Conservation (phyloP, 2,113 vertebrate species). For the Campylorhamphus procurvoides region DNA sequence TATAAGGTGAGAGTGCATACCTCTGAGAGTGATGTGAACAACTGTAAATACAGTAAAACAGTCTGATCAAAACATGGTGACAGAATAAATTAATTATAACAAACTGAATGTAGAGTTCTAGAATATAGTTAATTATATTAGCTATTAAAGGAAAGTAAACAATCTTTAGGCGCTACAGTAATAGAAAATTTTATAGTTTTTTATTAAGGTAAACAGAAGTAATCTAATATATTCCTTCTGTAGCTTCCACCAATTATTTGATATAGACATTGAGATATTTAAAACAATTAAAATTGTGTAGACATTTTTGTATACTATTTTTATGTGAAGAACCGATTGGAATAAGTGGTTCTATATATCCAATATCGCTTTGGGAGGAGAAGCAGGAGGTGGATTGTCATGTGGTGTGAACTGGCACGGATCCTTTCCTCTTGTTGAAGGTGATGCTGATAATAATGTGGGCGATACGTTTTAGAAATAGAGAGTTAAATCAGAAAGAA, state of each 20-base stretch:
- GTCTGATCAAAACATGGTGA: not conserved
- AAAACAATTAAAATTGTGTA: not conserved
- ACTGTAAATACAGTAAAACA: not conserved
- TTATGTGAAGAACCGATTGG: not conserved
- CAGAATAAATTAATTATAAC: not conserved
- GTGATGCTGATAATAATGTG: not conserved
- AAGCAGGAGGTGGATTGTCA: not conserved
- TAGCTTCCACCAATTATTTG: not conserved
- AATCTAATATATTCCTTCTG: not conserved
- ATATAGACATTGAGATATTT: not conserved
- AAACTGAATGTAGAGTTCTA: not conserved
- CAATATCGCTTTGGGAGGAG: not conserved
- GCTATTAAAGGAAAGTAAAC: not conserved
- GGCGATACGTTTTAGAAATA: not conserved
- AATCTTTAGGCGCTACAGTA: not conserved
- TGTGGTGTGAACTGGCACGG: not conserved
- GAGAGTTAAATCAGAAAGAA: not conserved
- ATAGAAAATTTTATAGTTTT: not conserved
- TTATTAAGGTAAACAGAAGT: not conserved
- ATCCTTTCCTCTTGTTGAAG: not conserved
- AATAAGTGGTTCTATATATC: not conserved
- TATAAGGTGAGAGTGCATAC: not conserved
- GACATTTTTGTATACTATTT: not conserved
- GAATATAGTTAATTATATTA: not conserved
- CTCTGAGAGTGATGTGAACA: accelerated